Conservation (phyloP, 1,140 invertebrate species). For the Drosophila tani region DNA sequence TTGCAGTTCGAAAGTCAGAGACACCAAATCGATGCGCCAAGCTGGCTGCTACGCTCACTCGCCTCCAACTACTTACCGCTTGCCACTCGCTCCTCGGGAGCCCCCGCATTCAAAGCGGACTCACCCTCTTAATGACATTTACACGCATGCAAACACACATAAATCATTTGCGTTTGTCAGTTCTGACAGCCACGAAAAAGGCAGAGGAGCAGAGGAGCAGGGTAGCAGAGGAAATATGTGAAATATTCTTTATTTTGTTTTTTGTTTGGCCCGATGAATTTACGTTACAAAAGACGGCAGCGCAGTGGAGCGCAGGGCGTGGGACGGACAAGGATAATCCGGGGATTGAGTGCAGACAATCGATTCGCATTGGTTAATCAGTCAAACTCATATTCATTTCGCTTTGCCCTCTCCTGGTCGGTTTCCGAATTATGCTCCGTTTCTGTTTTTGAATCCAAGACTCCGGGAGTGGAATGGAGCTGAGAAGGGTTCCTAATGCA, state of each 20-base stretch:
- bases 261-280: slow-evolving; percentile 37
- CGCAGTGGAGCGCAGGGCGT: background rate
- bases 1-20: slow-evolving; percentile 73
- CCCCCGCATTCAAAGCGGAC: slow-evolving; percentile 19
- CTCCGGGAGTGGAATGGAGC: slow-evolving; percentile 5
- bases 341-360: slow-evolving; percentile 72
- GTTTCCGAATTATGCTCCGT: background rate
- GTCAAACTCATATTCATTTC: slow-evolving; percentile 69
- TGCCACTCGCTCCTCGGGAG: slow-evolving; percentile 3
- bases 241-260: slow-evolving; percentile 34
- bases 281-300: slow-evolving; percentile 45
- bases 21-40: slow-evolving; percentile 70
- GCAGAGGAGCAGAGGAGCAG: slow-evolving; percentile 7
- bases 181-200: slow-evolving; percentile 76
- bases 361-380: slow-evolving; percentile 79
- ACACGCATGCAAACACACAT: slow-evolving; percentile 83
- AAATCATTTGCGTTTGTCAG: slow-evolving; percentile 83
- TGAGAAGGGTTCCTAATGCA: slow-evolving; percentile 48
- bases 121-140: slow-evolving; percentile 79
- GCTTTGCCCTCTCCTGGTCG: slow-evolving; percentile 11
- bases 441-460: slow-evolving; percentile 16
- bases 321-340: slow-evolving; percentile 52
- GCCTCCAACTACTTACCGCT: slow-evolving; percentile 16
- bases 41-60: slow-evolving; percentile 2
- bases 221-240: slow-evolving; percentile 24